Evolutionary conservation across 2,888 invertebrate species (phyloP), one percentile per base, ranked within the genome.

Genomic region (Lymantria dispar): DNA sequence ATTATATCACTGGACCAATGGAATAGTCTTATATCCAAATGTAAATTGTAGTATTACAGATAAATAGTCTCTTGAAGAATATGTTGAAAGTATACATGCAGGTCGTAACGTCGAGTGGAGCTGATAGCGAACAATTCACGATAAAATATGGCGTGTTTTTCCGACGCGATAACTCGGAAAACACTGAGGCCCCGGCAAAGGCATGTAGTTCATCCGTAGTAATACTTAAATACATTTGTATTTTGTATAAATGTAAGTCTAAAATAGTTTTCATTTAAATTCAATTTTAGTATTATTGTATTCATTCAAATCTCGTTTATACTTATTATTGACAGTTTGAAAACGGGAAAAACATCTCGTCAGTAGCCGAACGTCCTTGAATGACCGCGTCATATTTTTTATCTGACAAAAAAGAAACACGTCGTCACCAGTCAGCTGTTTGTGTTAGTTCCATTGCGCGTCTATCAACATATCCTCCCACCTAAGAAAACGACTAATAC

Each of bases 401-500:
- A 85, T 87, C 83, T 76, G 76, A 80, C 77, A 83, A 84, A 74
- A 83, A 87, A 82, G 80, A 82, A 80, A 78, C 77, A 83, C 83
- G 80, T 79, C 78, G 82, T 76, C 80, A 74, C 76, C 85, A 80
- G 85, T 89, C 90, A 90, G 89, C 89, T 89, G 90, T 90, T 89
- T 84, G 83, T 83, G 83, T 83, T 87, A 83, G 83, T 77, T 83
- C 78, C 80, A 80, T 76, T 78, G 72, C 77, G 80, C 83, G 83
- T 84, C 84, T 86, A 89, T 86, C 86, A 86, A 89, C 87, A 87
- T 76, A 74, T 72, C 70, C 66, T 64, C 52, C 60, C 68, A 85
- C 71, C 40, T 50, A 58, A 59, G 60, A 54, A 56, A 52, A 60
- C 55, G 50, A 52, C 50, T 64, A 70, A 61, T 58, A 61, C 44